Evolutionary conservation across 2,113 vertebrate genomes (phyloP).

Genomic region (Oceanodroma tethys): DNA sequence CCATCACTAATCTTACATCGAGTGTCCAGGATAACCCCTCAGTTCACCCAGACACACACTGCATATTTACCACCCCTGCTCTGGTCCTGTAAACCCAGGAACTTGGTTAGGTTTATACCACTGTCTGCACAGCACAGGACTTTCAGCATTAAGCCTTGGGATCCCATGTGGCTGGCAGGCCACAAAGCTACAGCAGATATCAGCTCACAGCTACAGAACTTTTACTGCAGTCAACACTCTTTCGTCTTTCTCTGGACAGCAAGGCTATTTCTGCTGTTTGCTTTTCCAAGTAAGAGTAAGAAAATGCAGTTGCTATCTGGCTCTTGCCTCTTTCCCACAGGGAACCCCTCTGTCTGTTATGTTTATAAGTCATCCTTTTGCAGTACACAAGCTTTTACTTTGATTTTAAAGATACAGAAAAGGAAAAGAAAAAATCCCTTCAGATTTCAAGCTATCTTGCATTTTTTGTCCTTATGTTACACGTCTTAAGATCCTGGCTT

Average conservation of each 20-base stretch:
- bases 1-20: accelerated
- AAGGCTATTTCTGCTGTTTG: constrained; percentile 2
- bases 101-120: neutral
- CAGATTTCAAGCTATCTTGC: neutral
- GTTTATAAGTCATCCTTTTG: neutral
- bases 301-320: neutral
- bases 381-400: neutral
- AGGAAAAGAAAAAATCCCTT: neutral
- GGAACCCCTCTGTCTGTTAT: neutral
- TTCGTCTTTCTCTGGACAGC: neutral
- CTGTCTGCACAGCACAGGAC: neutral
- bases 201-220: neutral
- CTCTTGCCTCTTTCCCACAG: neutral
- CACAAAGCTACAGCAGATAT: neutral
- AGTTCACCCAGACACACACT: neutral
- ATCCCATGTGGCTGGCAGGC: neutral
- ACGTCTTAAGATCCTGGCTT: neutral
- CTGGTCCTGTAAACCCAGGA: neutral
- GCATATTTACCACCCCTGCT: neutral
- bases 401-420: neutral
- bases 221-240: neutral
- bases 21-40: neutral
- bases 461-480: neutral
- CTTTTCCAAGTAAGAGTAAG: neutral
- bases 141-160: neutral